A percentile compares a stretch with the other conserved stretches of the same genome.
phyloP scores from a whole-genome alignment of 2,888 invertebrate species.

The Thymelicus sylvestris region DNA sequence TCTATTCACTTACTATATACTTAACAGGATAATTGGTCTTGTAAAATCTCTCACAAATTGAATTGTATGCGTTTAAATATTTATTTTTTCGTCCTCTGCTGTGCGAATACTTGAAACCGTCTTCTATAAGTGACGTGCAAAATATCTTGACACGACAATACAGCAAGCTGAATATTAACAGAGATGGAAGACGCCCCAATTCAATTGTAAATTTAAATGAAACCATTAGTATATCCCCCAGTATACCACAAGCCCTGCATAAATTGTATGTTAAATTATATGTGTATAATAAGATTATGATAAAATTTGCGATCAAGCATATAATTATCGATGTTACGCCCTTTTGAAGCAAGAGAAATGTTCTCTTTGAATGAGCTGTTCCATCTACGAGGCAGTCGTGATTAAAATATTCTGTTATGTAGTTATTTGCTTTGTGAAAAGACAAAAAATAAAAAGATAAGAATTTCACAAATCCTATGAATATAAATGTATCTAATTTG shows the following conservation, averaged over 20 bases:
- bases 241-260: background rate
- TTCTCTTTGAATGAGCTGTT: too few relatives aligned
- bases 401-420: background rate
- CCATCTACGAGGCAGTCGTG: background rate
- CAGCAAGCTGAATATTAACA: background rate
- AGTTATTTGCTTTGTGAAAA: background rate
- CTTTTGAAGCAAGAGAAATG: background rate
- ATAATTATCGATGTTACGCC: background rate
- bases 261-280: background rate
- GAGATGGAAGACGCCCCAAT: background rate
- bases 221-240: background rate
- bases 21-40: slow-evolving; percentile 8
- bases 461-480: background rate
- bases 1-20: background rate
- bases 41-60: background rate
- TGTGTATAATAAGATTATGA: background rate
- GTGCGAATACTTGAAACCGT: background rate
- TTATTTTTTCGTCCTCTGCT: background rate
- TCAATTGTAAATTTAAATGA: background rate
- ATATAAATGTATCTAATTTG: accelerated
- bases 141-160: slow-evolving; percentile 10
- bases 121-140: background rate
- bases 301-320: background rate
- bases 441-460: background rate
- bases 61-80: background rate